phyloP scores from a whole-genome alignment of 2,888 invertebrate species.

The Trachelus troglodyta region DNA sequence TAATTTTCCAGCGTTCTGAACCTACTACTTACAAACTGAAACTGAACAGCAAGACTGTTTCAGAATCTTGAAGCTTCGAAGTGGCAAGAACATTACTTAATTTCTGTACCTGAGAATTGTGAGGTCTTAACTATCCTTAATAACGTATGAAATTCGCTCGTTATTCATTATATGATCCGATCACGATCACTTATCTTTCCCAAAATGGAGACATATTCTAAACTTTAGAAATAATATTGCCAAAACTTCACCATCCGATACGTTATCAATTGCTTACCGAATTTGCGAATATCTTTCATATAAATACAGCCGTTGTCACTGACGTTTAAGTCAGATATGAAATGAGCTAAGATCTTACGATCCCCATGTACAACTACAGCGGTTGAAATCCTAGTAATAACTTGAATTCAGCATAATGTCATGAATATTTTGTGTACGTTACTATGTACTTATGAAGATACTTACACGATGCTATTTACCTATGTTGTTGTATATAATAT shows the following conservation, averaged over 20 bases:
- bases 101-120: slow-evolving; percentile 7
- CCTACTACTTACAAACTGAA: neutral
- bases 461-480: slow-evolving; percentile 42
- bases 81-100: slow-evolving; percentile 6
- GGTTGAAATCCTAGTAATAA: slow-evolving; percentile 36
- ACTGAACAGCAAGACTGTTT: neutral
- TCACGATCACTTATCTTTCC: neutral
- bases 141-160: no score
- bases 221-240: neutral
- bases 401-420: slow-evolving; percentile 38
- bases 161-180: neutral
- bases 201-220: neutral
- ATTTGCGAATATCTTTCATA: neutral
- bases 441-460: slow-evolving; percentile 41
- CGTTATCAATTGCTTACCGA: no score
- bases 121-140: slow-evolving; percentile 8
- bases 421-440: slow-evolving; percentile 44
- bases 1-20: neutral
- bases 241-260: neutral
- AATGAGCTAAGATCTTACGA: slow-evolving; percentile 15
- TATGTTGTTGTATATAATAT: slow-evolving; percentile 48
- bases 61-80: slow-evolving; percentile 2
- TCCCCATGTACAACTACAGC: slow-evolving; percentile 4
- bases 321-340: neutral
- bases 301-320: neutral